A percentile compares a stretch with the other conserved stretches of the same genome.
Evolutionary conservation across 2,113 vertebrate species (phyloP).

Genomic region (Megalops atlanticus): DNA sequence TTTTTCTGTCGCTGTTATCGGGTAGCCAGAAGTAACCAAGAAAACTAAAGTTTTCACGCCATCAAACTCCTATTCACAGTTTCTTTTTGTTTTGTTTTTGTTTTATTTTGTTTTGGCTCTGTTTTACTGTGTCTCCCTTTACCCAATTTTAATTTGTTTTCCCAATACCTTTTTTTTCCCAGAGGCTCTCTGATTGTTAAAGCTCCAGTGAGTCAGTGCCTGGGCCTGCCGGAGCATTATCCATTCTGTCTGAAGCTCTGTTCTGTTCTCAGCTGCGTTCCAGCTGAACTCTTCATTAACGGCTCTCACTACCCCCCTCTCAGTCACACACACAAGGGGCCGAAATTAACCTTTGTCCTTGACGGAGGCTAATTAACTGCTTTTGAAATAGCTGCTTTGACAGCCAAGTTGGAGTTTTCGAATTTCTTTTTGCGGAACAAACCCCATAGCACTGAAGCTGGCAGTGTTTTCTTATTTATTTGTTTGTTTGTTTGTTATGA

Average conservation of each 20-base stretch:
- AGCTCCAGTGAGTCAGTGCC: constrained; percentile 12
- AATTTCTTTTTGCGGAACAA: neutral
- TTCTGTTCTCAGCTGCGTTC: constrained; percentile 24
- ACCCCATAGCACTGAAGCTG: neutral
- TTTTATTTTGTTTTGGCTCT: neutral
- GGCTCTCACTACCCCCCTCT: constrained; percentile 10
- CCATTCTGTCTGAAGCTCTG: constrained; percentile 21
- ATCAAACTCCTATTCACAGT: neutral
- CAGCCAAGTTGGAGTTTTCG: constrained; percentile 11
- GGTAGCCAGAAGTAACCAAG: neutral
- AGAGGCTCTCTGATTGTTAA: constrained; percentile 22
- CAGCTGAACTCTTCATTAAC: too few relatives aligned
- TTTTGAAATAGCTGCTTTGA: constrained; percentile 4
- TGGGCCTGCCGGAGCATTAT: constrained; percentile 30
- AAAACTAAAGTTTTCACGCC: neutral
- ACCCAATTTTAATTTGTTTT: constrained; percentile 38
- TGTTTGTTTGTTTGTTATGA: too few relatives aligned
- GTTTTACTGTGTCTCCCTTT: neutral
- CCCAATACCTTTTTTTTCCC: constrained; percentile 19
- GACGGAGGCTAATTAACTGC: constrained; percentile 11
- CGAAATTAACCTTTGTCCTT: constrained; percentile 35
- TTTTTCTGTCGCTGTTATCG: neutral
- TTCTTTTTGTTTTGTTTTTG: neutral
- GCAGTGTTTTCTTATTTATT: too few relatives aligned
- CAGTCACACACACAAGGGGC: constrained; percentile 12